Conservation (phyloP, 2,797 vertebrate genomes). For the Ficedula albicollis region DNA sequence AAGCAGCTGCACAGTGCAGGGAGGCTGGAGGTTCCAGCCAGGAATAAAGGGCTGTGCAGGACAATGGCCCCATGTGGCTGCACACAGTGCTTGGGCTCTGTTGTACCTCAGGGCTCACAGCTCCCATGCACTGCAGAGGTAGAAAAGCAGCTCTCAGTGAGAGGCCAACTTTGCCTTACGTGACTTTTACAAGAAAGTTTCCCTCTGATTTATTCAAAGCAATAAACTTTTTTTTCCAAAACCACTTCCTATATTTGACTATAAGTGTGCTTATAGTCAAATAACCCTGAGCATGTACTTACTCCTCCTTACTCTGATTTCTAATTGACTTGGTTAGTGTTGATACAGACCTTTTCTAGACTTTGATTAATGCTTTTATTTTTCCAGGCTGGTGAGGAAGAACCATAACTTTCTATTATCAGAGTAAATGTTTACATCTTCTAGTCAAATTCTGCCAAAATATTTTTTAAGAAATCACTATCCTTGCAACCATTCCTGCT, state of each 20-base stretch:
- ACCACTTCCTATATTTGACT: neutral
- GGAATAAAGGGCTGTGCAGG: neutral
- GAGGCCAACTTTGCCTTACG: neutral
- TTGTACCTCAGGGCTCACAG: neutral
- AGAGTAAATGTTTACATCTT: neutral
- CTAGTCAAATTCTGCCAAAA: neutral
- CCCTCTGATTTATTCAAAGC: neutral
- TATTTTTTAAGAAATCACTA: neutral
- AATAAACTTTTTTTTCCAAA: neutral
- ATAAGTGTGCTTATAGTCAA: neutral
- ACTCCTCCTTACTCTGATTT: neutral
- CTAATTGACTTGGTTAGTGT: neutral
- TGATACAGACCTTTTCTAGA: neutral
- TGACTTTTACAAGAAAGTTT: neutral
- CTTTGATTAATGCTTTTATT: neutral
- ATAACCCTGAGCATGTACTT: neutral
- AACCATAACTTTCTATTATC: neutral
- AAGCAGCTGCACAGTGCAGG: neutral
- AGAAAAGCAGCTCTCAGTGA: neutral
- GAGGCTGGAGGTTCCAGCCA: neutral
- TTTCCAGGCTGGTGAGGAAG: neutral
- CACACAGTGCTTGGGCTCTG: neutral
- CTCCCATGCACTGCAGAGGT: neutral
- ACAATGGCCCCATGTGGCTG: neutral
- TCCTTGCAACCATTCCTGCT: neutral